Base-by-base conservation (phyloP, 2,888 invertebrate genomes). In the Sphecodes monilicornis region DNA sequence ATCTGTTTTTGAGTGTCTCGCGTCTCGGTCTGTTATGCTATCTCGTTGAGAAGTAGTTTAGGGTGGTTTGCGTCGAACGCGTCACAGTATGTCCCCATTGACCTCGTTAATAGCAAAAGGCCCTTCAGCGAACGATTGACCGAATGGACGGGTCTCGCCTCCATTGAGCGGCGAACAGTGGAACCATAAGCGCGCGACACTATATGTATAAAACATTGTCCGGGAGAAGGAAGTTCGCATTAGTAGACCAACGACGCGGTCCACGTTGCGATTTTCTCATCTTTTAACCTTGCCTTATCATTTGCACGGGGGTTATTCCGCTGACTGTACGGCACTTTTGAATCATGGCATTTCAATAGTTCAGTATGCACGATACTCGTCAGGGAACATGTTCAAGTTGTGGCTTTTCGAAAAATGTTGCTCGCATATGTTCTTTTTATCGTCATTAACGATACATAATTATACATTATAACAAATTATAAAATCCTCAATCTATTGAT, bases 91-190 rank as follows among this genome's bases (percentile, higher is more conserved):
- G 85, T 74, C 69, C 77, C 78, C 79, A 76, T 84, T 84, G 83
- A 84, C 85, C 85, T 90, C 82, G 85, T 90, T 87, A 82, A 76
- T 78, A 78, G 68, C 71, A 85, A 76, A 88, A 88, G 78, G 78
- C 70, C 69, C 86, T 77, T 85, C 80, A 81, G 60, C 73, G 77
- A 81, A 36, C 78, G 82, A 86, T 88, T 82, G 84, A 71, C 66
- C 78, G 71, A 90, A 86, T 81, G 78, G 81, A 57, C 57, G 75
- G 13, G 32, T 76, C n/a, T n/a, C 41, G 64, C 50, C 36, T 57
- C 29, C 39, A 50, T 66, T 81, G 46, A 50, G 26, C 41, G 41
- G 72, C 70, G 60, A 50, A 68, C n/a, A 76, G 26, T 74, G n/a
- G 66, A 60, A 66, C 11, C 26, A n/a, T 46, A 50, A 18, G 22